Conservation (phyloP, 2,113 vertebrate species). For the Pedetes capensis region DNA sequence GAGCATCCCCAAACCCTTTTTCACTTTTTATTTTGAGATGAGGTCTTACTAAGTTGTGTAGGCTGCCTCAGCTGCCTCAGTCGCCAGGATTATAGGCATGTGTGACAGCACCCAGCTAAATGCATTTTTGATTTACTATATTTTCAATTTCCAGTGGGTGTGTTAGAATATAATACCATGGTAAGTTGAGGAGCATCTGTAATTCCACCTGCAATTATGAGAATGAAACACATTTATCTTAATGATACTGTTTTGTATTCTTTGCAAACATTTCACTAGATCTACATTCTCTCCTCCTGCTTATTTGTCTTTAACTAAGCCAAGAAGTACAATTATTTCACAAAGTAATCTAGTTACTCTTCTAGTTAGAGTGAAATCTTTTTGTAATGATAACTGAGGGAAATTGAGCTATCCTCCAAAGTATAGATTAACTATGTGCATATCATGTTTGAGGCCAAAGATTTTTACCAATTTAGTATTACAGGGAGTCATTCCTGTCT, state of each 20-base stretch:
- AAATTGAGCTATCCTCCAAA: background rate
- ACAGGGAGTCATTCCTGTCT: background rate
- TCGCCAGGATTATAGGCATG: too few relatives aligned
- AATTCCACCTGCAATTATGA: slow-evolving; percentile 14
- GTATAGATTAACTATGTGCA: background rate
- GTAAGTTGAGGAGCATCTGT: background rate
- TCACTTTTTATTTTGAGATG: too few relatives aligned
- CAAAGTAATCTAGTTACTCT: slow-evolving; percentile 25
- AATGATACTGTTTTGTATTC: background rate
- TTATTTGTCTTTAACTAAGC: slow-evolving; percentile 5
- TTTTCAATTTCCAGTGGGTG: background rate
- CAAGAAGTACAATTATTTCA: background rate
- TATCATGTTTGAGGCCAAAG: background rate
- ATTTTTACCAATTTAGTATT: slow-evolving; percentile 1
- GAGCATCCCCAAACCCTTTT: too few relatives aligned
- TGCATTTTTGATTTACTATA: background rate
- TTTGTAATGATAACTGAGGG: slow-evolving; percentile 12
- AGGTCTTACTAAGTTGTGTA: too few relatives aligned
- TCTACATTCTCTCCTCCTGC: background rate
- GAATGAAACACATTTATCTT: background rate
- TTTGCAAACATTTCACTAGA: background rate
- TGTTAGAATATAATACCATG: background rate
- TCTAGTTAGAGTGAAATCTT: background rate
- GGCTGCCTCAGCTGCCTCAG: too few relatives aligned
- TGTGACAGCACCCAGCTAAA: too few relatives aligned